phyloP scores from a whole-genome alignment of 2,113 vertebrate genomes.

The Archocentrus centrarchus region DNA sequence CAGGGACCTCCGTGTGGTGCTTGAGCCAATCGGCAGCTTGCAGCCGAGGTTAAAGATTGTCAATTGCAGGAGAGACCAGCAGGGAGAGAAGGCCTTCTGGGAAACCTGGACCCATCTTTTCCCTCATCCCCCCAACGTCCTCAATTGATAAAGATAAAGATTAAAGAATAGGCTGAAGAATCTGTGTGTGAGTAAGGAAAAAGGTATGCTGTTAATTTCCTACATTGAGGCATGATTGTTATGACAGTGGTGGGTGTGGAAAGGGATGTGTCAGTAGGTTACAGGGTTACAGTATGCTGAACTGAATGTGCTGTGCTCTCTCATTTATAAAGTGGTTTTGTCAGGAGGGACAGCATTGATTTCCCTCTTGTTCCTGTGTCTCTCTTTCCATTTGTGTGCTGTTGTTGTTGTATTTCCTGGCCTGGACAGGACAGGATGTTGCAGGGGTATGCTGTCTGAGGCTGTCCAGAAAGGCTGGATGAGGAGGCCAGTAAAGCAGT shows the following conservation, averaged over 20 bases:
- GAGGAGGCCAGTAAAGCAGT: slow-evolving; percentile 74
- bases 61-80: slow-evolving; percentile 87
- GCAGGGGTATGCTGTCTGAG: slow-evolving; percentile 57
- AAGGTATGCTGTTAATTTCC: slow-evolving; percentile 85
- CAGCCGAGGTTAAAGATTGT: slow-evolving; percentile 95
- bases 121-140: slow-evolving; percentile 86
- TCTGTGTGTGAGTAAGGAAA: slow-evolving; percentile 82
- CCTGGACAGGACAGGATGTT: slow-evolving; percentile 51
- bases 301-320: slow-evolving; percentile 48
- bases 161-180: slow-evolving; percentile 84
- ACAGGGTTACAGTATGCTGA: slow-evolving; percentile 49
- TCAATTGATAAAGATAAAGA: slow-evolving; percentile 75
- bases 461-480: slow-evolving; percentile 61
- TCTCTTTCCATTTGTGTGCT: slow-evolving; percentile 48
- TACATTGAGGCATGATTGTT: slow-evolving; percentile 74
- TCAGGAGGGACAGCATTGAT: slow-evolving; percentile 47
- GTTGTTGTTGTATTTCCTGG: slow-evolving; percentile 51
- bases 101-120: slow-evolving; percentile 95
- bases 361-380: slow-evolving; percentile 29
- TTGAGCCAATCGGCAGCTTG: slow-evolving; percentile 87
- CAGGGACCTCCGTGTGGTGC: slow-evolving; percentile 79
- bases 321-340: slow-evolving; percentile 46
- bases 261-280: slow-evolving; percentile 41
- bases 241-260: slow-evolving; percentile 63
- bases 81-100: slow-evolving; percentile 93